Conservation (phyloP, 2,888 invertebrate species). For the Flabesymbios commensalis region DNA sequence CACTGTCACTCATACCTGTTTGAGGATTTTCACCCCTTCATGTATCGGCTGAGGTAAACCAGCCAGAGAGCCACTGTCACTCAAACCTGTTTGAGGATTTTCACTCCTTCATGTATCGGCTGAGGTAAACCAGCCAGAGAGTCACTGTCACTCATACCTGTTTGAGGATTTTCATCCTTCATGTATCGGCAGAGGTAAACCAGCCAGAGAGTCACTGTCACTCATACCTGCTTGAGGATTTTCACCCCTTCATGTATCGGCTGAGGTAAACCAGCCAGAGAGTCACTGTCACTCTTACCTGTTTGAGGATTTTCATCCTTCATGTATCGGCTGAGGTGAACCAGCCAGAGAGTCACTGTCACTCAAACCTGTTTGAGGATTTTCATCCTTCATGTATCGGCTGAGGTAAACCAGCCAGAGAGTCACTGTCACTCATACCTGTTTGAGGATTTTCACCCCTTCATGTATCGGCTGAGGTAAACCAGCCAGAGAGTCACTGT, state of each 20-base stretch:
- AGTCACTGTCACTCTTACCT: conserved; percentile 77
- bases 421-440: no score
- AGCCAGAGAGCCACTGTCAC: conserved; percentile 81
- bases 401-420: no score
- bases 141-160: conserved; percentile 75
- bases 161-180: background rate
- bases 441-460: conserved; percentile 85
- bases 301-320: no score
- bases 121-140: conserved; percentile 93
- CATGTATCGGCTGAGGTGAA: no score
- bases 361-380: conserved; percentile 77
- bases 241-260: conserved; percentile 96
- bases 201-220: no score
- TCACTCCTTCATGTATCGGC: conserved; percentile 95
- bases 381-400: conserved; percentile 95
- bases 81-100: conserved; percentile 79
- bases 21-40: conserved; percentile 89
- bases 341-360: no score
- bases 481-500: conserved; percentile 84
- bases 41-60: conserved; percentile 96
- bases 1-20: conserved; percentile 71
- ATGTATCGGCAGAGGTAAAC: no score
- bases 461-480: conserved; percentile 96
- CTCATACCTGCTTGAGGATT: conserved; percentile 76
- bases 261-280: conserved; percentile 91